Base-by-base conservation (phyloP, 1,140 invertebrate genomes). In the Drosophila trapezifrons region DNA sequence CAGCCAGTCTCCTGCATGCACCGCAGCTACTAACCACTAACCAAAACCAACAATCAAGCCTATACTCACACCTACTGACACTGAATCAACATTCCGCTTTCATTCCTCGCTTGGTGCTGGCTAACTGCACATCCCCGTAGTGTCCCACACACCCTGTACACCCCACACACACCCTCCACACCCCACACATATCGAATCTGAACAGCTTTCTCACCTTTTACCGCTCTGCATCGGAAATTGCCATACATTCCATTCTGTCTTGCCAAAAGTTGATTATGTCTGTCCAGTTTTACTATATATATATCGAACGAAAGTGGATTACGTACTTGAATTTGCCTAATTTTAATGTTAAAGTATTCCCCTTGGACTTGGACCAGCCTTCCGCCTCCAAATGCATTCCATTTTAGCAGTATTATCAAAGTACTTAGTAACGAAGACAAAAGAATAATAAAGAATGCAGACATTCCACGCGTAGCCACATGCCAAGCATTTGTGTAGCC, bases 331-430 rank as follows among this genome's bases (percentile, higher is more conserved):
- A 56, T 64, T 67, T 64, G 55, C 38, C 42, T 81, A 58, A 59
- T 65, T 72, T 62, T 81, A 62, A 76, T 71, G 62, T 55, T 47
- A 58, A 76, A 76, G 69, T 52, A 70, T 71, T 71, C 29, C 46
- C 29, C 15, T 46, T n/a, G n/a, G 47, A 66, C 62, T 55, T 66
- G 66, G 66, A 70, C 10, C 29, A 65, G 62, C 74, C 65, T 46
- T 57, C 64, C 47, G 62, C 63, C 37, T 69, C 65, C 65, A 69
- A 66, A 66, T 51, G 51, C 72, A 80, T 80, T 83, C 80, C 76
- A 80, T 80, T 59, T 60, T 58, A 86, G 83, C 82, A 85, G 82
- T 85, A 85, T 85, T 85, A 85, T 71, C 63, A 18, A 66, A 71
- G 82, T 85, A 85, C 82, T 85, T 85, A 85, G 78, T 60, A 71